phyloP scores from a whole-genome alignment of 2,888 invertebrate species.

The Eremobia ochroleuca region DNA sequence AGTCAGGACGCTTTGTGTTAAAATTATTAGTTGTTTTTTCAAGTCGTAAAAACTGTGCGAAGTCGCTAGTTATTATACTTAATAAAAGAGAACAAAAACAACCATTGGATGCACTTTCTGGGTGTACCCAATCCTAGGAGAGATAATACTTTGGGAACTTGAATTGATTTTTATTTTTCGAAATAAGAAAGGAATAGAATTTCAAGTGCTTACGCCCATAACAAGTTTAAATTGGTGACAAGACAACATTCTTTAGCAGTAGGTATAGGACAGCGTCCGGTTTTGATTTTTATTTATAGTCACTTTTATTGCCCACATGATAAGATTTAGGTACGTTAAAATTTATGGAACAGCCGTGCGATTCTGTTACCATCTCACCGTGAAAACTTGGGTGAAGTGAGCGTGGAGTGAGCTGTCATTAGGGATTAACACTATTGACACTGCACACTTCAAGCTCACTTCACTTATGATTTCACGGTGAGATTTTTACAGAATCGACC shows the following conservation, averaged over 20 bases:
- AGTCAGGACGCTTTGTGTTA: background rate
- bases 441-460: no score
- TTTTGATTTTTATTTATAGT: conserved; percentile 13
- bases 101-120: background rate
- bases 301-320: background rate
- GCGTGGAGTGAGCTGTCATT: no score
- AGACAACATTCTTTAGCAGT: conserved; percentile 35
- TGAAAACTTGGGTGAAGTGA: no score
- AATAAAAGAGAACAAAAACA: background rate
- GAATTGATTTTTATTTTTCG: no score
- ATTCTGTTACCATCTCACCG: no score
- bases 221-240: conserved; percentile 27
- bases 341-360: background rate
- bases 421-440: no score
- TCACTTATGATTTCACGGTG: no score
- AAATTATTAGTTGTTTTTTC: background rate
- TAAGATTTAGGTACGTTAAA: conserved; percentile 6
- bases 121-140: background rate
- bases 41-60: background rate
- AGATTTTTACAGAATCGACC: no score
- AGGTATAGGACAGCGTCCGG: conserved; percentile 11
- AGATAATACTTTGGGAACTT: background rate
- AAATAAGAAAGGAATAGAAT: background rate
- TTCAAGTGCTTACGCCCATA: background rate
- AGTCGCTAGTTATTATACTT: background rate